These are phyloP conservation scores for Pristionchus fissidentatus DNA, from an alignment of 2,888 invertebrate genomes.

Conservation along the genomic window DNA sequence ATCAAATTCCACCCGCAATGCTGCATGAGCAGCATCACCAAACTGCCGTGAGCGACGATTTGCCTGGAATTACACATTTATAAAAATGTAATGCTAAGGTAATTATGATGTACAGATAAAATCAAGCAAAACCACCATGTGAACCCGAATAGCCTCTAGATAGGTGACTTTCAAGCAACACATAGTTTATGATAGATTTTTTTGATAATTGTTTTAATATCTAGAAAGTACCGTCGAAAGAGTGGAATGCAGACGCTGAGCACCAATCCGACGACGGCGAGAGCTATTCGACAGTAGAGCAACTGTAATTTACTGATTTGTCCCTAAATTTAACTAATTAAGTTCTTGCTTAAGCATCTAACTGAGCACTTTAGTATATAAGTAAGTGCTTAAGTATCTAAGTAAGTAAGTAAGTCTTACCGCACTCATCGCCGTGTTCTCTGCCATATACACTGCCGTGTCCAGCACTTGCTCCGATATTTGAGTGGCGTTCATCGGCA, in stretches of 20 bases:
- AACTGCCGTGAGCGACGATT: constrained; percentile 27
- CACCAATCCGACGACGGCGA: background rate
- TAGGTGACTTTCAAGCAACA: too few species aligned
- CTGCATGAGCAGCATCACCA: constrained; percentile 14
- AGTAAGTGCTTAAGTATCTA: too few species aligned
- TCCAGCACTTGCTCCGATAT: background rate
- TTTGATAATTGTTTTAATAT: too few species aligned
- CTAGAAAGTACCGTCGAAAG: constrained; percentile 3
- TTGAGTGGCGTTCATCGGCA: too few species aligned
- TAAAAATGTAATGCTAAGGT: background rate
- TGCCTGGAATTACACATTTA: background rate
- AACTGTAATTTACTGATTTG: background rate
- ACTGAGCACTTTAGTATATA: too few species aligned
- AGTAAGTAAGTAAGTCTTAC: background rate
- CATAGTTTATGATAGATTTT: too few species aligned
- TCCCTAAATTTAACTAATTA: too few species aligned
- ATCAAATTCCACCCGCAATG: constrained; percentile 24
- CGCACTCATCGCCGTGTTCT: background rate
- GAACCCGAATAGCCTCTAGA: background rate
- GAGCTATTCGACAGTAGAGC: constrained; percentile 16
- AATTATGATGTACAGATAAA: background rate
- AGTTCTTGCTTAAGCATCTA: background rate
- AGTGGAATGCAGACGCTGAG: background rate
- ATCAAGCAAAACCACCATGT: background rate
- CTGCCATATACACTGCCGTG: constrained; percentile 1